These are phyloP conservation scores for Pangasius mekongensis DNA, from an alignment of 2,797 vertebrate species.

Conservation along the genomic window DNA sequence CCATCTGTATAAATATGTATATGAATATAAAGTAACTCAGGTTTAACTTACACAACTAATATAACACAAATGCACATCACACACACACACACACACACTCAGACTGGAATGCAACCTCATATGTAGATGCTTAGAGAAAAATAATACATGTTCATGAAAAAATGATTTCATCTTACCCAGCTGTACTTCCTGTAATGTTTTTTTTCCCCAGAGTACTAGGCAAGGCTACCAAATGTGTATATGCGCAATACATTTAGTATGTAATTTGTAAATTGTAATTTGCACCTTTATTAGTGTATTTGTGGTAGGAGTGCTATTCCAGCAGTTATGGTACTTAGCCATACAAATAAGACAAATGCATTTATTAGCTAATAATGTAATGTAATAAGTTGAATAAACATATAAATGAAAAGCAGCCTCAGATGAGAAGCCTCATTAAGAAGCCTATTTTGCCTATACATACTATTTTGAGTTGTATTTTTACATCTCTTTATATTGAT, in stretches of 20 bases:
- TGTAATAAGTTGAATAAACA: too few relatives aligned
- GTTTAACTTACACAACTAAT: neutral
- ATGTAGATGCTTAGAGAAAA: constrained; percentile 14
- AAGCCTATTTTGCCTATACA: too few relatives aligned
- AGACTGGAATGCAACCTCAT: neutral
- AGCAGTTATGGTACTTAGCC: too few relatives aligned
- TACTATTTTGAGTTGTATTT: too few relatives aligned
- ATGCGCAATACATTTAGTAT: neutral
- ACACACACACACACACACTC: constrained; percentile 10
- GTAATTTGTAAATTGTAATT: neutral
- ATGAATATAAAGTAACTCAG: constrained; percentile 31
- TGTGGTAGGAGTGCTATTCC: neutral
- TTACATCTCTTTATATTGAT: too few relatives aligned
- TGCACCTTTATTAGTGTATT: neutral
- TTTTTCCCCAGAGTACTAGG: neutral
- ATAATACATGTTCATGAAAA: constrained; percentile 16
- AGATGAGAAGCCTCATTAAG: too few relatives aligned
- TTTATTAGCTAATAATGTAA: too few relatives aligned
- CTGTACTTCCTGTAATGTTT: neutral
- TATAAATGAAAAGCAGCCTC: too few relatives aligned
- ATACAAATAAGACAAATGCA: too few relatives aligned
- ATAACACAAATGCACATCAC: neutral
- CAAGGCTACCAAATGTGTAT: neutral
- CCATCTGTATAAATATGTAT: constrained; percentile 27
- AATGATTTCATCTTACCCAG: neutral